A percentile compares a stretch with the other conserved stretches of the same genome.
Evolutionary conservation across 2,797 vertebrate genomes (phyloP).

Genomic region (Apodemus agrarius): DNA sequence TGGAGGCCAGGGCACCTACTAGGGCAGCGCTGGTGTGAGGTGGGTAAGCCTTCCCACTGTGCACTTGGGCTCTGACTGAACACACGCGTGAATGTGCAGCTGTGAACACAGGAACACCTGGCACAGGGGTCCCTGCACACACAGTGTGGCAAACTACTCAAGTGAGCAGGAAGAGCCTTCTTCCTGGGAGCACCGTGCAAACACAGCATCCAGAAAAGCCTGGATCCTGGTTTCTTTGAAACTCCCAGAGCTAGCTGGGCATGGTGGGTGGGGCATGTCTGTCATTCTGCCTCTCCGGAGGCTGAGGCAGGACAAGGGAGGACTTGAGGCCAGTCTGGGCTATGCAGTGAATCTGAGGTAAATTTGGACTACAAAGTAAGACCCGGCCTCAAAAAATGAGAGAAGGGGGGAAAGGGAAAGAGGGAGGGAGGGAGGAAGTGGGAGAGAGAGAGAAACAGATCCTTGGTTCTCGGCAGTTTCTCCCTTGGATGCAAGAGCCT

Average conservation of each 20-base stretch:
- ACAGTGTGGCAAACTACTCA: not conserved
- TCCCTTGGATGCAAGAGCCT: not conserved
- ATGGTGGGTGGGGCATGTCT: not conserved
- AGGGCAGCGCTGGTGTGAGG: not conserved
- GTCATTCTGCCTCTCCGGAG: not conserved
- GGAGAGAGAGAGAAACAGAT: not conserved
- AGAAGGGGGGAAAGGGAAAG: too few relatives aligned
- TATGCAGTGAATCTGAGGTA: not conserved
- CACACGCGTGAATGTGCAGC: not conserved
- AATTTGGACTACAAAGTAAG: not conserved
- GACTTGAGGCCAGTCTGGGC: not conserved
- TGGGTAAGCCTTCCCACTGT: not conserved
- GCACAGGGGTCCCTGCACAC: not conserved
- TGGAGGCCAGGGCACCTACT: slow-evolving; percentile 69
- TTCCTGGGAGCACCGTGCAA: not conserved
- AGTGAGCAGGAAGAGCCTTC: not conserved
- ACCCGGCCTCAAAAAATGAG: not conserved
- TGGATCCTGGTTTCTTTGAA: not conserved
- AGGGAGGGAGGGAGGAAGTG: not conserved
- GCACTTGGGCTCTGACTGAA: not conserved
- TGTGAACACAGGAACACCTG: rapidly evolving
- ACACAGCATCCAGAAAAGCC: not conserved
- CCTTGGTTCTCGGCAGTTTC: not conserved
- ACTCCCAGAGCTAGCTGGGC: not conserved
- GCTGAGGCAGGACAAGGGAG: not conserved